Conservation (phyloP, 2,113 vertebrate genomes). For the Chunga burmeisteri region DNA sequence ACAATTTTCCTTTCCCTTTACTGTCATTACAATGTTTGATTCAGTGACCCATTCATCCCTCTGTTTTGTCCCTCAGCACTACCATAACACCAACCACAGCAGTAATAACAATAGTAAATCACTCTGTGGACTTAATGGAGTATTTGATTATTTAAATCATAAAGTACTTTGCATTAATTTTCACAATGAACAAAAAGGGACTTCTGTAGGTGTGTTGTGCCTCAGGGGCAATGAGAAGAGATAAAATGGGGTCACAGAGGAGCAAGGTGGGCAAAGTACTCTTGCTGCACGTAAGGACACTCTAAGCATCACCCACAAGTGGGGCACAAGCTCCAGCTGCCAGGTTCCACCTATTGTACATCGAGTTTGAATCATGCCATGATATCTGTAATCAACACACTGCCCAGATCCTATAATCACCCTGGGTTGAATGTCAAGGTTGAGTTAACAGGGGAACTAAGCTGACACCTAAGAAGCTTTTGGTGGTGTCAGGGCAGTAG, state of each 20-base stretch:
- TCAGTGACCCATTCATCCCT: background rate
- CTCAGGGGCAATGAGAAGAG: background rate
- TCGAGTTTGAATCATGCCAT: background rate
- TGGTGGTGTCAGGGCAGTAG: background rate
- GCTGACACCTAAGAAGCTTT: background rate
- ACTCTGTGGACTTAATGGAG: fast-evolving
- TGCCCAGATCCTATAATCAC: background rate
- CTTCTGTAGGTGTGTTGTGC: background rate
- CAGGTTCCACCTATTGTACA: background rate
- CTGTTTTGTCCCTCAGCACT: background rate
- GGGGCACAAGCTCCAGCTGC: background rate
- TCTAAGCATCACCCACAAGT: background rate
- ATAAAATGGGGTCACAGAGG: background rate
- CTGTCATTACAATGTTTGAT: background rate
- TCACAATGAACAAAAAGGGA: background rate
- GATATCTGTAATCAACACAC: background rate
- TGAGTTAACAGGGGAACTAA: background rate
- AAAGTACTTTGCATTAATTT: background rate
- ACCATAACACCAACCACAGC: background rate
- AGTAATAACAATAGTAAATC: background rate
- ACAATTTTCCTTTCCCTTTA: background rate
- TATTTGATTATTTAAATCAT: background rate
- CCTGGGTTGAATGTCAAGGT: background rate
- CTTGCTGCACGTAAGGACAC: background rate
- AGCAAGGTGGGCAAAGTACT: background rate